Base-by-base conservation (phyloP, 2,113 vertebrate genomes). In the Scalopus aquaticus region DNA sequence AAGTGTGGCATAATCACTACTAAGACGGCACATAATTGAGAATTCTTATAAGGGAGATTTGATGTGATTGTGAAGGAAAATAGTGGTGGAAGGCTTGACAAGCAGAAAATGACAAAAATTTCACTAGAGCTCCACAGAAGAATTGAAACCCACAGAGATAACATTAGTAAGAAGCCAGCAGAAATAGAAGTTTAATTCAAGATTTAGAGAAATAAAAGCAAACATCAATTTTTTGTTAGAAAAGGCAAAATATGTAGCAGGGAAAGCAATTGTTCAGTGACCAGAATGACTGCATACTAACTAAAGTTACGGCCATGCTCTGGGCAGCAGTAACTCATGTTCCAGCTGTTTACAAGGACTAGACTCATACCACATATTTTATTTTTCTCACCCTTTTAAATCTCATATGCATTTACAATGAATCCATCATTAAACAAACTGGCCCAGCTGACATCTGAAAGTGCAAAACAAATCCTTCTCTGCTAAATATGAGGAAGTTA, bases 241-340 rank as follows among this genome's bases (percentile, higher is more conserved):
- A 37, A 26, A 54, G 22, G 80, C 22, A 37, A 70, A 79, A 24
- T n/a, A 58, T 51, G 28, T 69, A 83, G 10, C 12, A 30, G 58
- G 19, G 9, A 0, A 16, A 10, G 6, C 7, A 20, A 20, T 26
- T 44, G 1, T 37, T 37, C 0, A 0, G 46, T 67, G 74, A 9
- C 5, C 8, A 5, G 62, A 1, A 2, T 6, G 13, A n/a, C 1
- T 17, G 19, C 62, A 22, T 72, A 24, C 28, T 56, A 13, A 32
- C 12, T 8, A 44, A 46, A 82, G 28, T 37, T 49, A 11, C 54
- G n/a, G 49, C 49, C 26, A 12, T 13, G 24, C 5, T 54, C 30
- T 12, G 56, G n/a, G 24, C 4, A 22, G 28, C 64, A 39, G 28
- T n/a, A 81, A 54, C 39, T 81, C 9, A 39, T 0, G 13, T 44